These are phyloP conservation scores for Sebastes oblongus DNA, from an alignment of 2,797 vertebrate genomes.

Conservation along the genomic window DNA sequence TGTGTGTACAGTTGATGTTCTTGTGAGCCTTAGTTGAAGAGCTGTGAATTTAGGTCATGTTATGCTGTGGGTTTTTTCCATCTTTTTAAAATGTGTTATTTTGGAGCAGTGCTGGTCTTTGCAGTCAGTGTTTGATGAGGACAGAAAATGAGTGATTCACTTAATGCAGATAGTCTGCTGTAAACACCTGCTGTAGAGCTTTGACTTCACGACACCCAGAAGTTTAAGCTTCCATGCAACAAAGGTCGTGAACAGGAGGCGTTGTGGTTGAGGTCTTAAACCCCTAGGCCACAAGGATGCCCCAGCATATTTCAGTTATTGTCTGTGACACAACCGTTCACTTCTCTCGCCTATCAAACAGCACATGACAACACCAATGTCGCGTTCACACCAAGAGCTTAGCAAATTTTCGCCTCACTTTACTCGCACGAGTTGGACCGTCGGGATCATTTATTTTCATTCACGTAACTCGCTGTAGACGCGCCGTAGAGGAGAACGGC, in stretches of 20 bases:
- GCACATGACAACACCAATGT: background rate
- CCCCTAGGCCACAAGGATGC: background rate
- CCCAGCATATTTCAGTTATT: background rate
- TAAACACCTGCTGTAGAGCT: conserved; percentile 1
- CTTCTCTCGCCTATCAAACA: background rate
- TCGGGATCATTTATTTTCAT: too few species aligned
- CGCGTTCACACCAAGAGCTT: too few species aligned
- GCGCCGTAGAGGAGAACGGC: too few species aligned
- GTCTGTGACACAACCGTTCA: background rate
- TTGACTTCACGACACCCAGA: background rate
- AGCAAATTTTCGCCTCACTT: too few species aligned
- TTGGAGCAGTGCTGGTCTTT: background rate
- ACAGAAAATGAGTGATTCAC: background rate
- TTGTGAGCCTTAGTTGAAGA: conserved; percentile 8
- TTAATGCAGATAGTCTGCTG: background rate
- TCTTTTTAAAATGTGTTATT: background rate
- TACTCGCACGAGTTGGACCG: too few species aligned
- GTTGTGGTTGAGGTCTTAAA: background rate
- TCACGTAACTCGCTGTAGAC: too few species aligned
- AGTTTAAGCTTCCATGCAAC: background rate
- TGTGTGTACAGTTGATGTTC: conserved; percentile 1
- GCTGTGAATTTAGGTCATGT: conserved; percentile 34
- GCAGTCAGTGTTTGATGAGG: background rate
- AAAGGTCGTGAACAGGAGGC: background rate
- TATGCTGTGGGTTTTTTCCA: background rate